A percentile compares a stretch with the other conserved stretches of the same genome.
Evolutionary conservation across 2,113 vertebrate species (phyloP).

Genomic region (Pipa parva): DNA sequence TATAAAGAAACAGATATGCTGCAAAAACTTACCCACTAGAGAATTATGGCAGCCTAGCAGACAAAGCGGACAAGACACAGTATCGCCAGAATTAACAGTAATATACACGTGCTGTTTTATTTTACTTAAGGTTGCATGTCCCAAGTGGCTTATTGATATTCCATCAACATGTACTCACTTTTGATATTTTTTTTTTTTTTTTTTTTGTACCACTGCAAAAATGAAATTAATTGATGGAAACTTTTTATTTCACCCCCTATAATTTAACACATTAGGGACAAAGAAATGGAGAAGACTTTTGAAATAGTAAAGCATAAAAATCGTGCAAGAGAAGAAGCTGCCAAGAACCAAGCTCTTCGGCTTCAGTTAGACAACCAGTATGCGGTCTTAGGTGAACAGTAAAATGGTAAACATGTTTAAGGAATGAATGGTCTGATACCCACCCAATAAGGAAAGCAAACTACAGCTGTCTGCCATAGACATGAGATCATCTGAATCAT

Average conservation of each 20-base stretch:
- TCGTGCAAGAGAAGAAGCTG: conserved; percentile 86
- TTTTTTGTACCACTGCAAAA: too few species aligned
- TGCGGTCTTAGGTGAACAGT: conserved; percentile 92
- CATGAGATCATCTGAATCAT: conserved; percentile 56
- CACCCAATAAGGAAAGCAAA: conserved; percentile 70
- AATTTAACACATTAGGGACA: conserved; percentile 70
- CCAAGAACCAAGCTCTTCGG: conserved; percentile 78
- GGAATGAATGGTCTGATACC: conserved; percentile 64
- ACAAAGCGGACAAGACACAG: too few species aligned
- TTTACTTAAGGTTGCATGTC: too few species aligned
- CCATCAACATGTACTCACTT: too few species aligned
- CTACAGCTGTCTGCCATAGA: conserved; percentile 65
- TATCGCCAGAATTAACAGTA: too few species aligned
- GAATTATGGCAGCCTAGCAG: too few species aligned
- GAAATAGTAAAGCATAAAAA: conserved; percentile 96
- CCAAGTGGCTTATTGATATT: too few species aligned
- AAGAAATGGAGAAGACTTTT: conserved; percentile 98
- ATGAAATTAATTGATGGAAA: background rate
- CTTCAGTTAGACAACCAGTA: conserved; percentile 98
- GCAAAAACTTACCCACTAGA: too few species aligned
- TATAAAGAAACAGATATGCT: too few species aligned
- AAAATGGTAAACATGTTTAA: conserved; percentile 61
- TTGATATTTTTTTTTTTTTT: too few species aligned
- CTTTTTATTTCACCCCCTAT: background rate
- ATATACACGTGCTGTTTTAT: too few species aligned